Evolutionary conservation across 2,888 invertebrate genomes (phyloP).

Genomic region (Agrotis clavis): DNA sequence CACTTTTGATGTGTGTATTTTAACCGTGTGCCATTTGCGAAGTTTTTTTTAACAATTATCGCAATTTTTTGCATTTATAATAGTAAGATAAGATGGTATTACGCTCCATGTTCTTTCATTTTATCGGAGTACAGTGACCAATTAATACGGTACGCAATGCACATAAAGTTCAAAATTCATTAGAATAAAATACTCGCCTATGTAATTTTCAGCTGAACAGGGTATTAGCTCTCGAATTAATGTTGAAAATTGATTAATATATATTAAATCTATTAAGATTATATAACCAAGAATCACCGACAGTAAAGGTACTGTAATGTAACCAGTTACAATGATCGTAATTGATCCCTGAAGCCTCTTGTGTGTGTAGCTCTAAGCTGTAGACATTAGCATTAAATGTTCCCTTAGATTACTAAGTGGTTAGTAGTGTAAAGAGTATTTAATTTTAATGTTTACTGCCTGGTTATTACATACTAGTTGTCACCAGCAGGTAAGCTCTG

Average conservation of each 20-base stretch:
- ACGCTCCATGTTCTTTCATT: too few relatives aligned
- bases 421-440: neutral
- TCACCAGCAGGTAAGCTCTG: too few relatives aligned
- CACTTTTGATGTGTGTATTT: too few relatives aligned
- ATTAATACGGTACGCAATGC: neutral
- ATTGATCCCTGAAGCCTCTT: constrained; percentile 23
- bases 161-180: neutral
- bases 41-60: too few relatives aligned
- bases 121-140: too few relatives aligned
- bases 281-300: neutral
- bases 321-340: constrained; percentile 12
- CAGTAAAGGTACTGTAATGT: constrained; percentile 14
- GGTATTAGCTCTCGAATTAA: neutral
- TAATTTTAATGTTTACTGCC: neutral
- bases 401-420: neutral
- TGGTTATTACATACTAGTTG: too few relatives aligned
- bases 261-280: neutral
- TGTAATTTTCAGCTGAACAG: neutral
- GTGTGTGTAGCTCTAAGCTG: too few relatives aligned
- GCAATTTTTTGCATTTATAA: too few relatives aligned
- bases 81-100: too few relatives aligned
- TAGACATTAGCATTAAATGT: too few relatives aligned
- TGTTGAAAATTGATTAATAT: constrained; percentile 7
- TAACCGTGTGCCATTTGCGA: too few relatives aligned
- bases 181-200: neutral